Conservation (phyloP, 2,888 invertebrate species). For the Thera britannica region DNA sequence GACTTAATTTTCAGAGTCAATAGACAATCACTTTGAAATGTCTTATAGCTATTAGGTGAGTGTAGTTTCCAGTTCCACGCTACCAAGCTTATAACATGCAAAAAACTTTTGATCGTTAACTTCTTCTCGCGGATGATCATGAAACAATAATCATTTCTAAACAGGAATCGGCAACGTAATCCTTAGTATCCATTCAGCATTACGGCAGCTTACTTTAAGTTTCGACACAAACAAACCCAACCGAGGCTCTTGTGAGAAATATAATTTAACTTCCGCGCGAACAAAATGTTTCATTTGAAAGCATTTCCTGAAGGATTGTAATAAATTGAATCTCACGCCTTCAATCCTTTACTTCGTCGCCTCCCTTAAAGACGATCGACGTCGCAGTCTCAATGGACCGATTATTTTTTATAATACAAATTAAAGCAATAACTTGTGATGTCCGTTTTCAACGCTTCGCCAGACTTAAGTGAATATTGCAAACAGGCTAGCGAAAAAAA, state of each 20-base stretch:
- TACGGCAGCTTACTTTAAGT: conserved; percentile 63
- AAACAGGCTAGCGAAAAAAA: too few species aligned
- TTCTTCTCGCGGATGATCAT: background rate
- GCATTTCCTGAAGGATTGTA: conserved; percentile 75
- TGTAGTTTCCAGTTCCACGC: too few species aligned
- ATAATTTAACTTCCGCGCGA: conserved; percentile 76
- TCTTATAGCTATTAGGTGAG: too few species aligned
- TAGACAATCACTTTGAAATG: too few species aligned
- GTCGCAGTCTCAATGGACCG: background rate
- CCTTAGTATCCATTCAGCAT: conserved; percentile 57
- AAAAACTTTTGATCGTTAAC: too few species aligned
- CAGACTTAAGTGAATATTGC: too few species aligned
- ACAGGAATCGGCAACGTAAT: conserved; percentile 38
- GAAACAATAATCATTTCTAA: conserved; percentile 25
- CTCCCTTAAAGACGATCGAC: conserved; percentile 54
- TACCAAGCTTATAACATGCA: too few species aligned
- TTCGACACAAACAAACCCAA: conserved; percentile 64
- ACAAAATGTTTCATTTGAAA: conserved; percentile 78
- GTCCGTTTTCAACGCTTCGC: background rate
- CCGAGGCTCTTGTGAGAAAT: conserved; percentile 69
- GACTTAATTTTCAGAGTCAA: too few species aligned
- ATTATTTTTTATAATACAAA: conserved; percentile 1
- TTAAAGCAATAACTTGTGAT: background rate
- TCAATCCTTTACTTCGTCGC: conserved; percentile 79
- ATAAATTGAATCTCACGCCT: conserved; percentile 80